These are phyloP conservation scores for Pseudorasbora parva DNA, from an alignment of 2,113 vertebrate genomes.

Conservation along the genomic window DNA sequence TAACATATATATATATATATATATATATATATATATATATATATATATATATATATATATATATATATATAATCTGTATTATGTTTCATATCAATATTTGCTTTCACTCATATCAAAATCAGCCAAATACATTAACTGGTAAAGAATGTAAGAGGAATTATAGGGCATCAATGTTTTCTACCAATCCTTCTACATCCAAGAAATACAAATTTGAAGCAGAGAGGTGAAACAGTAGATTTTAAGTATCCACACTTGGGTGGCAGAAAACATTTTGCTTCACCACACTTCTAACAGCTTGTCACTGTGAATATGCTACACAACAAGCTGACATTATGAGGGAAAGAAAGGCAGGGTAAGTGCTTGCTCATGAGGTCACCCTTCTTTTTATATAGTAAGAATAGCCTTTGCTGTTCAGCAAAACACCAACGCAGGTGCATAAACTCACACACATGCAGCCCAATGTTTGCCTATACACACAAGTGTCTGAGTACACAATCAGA, in stretches of 20 bases:
- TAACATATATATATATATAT: too few species aligned
- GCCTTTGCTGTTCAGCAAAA: conserved; percentile 42
- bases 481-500: not conserved
- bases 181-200: not conserved
- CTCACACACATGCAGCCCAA: not conserved
- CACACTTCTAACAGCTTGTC: conserved; percentile 9
- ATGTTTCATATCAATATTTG: not conserved
- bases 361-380: conserved; percentile 38
- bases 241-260: conserved; percentile 3
- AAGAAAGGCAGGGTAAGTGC: conserved; percentile 34
- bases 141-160: not conserved
- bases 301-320: conserved; percentile 10
- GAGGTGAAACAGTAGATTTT: conserved; percentile 14
- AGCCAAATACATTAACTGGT: not conserved
- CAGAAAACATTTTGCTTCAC: conserved; percentile 10
- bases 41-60: too few species aligned
- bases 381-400: conserved; percentile 35
- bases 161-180: not conserved
- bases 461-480: conserved; percentile 13
- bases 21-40: too few species aligned
- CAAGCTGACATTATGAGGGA: conserved; percentile 15
- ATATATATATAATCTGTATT: too few species aligned
- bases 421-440: conserved; percentile 30
- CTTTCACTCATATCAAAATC: not conserved
- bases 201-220: conserved; percentile 11